Conservation (phyloP, 2,113 vertebrate genomes). For the Tiliqua scincoides region DNA sequence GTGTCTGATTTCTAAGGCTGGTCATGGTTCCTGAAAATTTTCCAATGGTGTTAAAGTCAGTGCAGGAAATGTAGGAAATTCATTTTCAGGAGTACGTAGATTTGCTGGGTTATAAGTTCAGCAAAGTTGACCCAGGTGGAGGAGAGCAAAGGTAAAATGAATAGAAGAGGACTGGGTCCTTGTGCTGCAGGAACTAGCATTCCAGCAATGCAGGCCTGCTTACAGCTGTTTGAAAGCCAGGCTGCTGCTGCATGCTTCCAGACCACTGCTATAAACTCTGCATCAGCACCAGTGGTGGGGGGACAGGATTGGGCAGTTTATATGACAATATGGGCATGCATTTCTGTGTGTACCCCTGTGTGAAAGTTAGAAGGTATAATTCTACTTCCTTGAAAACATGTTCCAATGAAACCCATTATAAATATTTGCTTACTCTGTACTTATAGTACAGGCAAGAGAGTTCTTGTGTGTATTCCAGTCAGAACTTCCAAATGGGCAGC, state of each 20-base stretch:
- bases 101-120: too few relatives aligned
- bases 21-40: background rate
- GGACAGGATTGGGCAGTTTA: background rate
- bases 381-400: background rate
- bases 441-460: background rate
- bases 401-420: background rate
- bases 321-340: background rate
- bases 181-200: too few relatives aligned
- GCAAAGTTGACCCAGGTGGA: too few relatives aligned
- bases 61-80: background rate
- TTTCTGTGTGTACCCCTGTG: too few relatives aligned
- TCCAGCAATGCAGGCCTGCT: too few relatives aligned
- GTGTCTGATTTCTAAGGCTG: background rate
- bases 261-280: too few relatives aligned
- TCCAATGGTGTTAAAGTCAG: background rate
- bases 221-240: too few relatives aligned
- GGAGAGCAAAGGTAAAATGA: too few relatives aligned
- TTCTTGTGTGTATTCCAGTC: background rate
- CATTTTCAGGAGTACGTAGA: background rate
- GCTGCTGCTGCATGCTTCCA: too few relatives aligned
- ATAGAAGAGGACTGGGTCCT: too few relatives aligned
- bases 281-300: background rate
- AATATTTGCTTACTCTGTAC: background rate
- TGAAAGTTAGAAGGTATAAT: background rate
- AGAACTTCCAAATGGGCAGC: background rate